Evolutionary conservation across 2,888 invertebrate genomes (phyloP), one percentile per base, ranked within the genome.

Genomic region (Brachylomia viminalis): DNA sequence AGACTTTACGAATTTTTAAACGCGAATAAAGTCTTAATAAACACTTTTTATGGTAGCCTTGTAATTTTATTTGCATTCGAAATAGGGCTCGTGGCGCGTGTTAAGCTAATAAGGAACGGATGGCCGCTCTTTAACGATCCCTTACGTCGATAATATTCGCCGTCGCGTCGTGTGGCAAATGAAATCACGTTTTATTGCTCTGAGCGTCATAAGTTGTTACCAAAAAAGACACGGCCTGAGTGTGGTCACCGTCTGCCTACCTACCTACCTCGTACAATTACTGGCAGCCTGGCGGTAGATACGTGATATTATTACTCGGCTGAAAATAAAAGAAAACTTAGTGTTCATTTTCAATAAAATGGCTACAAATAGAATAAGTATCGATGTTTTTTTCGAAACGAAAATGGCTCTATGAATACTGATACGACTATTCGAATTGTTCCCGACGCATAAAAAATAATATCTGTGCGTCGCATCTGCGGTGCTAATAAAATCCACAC

Each of bases 1-100:
- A 95, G 95, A 95, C 94, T 94, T 96, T 94, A 96, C 93, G 94
- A 94, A 95, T 95, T 95, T 94, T 95, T 94, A 94, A 96, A 95
- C 82, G 91, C 92, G 88, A 92, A 95, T 95, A 95, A 95, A 95
- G 95, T 95, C 95, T 95, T 95, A 95, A 95, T 95, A 96, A 95
- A 94, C 90, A 90, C 92, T 94, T 92, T 95, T 96, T 95, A 96
- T 95, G 94, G 93, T 91, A 91, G 93, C 91, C 92, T 93, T 94
- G 93, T 93, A 94, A 93, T 95, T 94, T 95, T 96, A 96, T 96
- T 95, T 93, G 92, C 93, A 95, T 95, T 92, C 92, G 89, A 91
- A 94, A 95, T 95, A 95, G 94, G 94, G 91, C 90, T 88, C 90
- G 93, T 91, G 93, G 93, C 94, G 93, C 95, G 94, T 94, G 95